phyloP scores from a whole-genome alignment of 2,797 vertebrate species.

The Erethizon dorsatum region DNA sequence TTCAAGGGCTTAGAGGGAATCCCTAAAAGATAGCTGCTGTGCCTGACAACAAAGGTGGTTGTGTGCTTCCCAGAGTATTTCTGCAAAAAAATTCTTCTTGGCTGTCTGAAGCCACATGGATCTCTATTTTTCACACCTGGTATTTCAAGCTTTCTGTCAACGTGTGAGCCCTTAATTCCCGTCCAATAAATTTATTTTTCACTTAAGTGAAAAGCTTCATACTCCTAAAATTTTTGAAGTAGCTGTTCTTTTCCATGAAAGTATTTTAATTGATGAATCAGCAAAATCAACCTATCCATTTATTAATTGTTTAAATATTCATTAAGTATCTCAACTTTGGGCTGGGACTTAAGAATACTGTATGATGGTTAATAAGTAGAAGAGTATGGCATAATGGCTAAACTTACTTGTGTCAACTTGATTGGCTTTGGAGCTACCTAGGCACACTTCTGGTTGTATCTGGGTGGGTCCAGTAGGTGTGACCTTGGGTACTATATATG shows the following conservation, averaged over 20 bases:
- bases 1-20: not conserved
- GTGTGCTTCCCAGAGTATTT: not conserved
- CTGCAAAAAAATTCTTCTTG: conserved; percentile 38
- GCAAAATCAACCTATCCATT: conserved; percentile 23
- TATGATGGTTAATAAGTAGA: not conserved
- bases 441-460: not conserved
- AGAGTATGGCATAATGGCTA: not conserved
- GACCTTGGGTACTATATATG: not conserved
- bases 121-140: conserved; percentile 26
- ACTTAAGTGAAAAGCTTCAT: not conserved
- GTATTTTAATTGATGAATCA: conserved; percentile 45
- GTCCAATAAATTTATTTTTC: conserved; percentile 17
- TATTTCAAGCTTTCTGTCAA: conserved; percentile 7
- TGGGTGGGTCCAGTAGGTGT: not conserved
- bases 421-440: not conserved
- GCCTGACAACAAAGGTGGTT: not conserved
- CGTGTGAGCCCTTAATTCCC: not conserved
- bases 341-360: not conserved
- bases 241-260: conserved; percentile 30
- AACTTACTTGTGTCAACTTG: not conserved
- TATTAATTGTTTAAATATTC: not conserved
- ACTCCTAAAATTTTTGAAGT: not conserved
- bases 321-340: conserved; percentile 33
- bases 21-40: not conserved
- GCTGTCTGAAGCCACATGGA: not conserved